Evolutionary conservation across 2,113 vertebrate genomes (phyloP).

Genomic region (Ranitomeya imitator): DNA sequence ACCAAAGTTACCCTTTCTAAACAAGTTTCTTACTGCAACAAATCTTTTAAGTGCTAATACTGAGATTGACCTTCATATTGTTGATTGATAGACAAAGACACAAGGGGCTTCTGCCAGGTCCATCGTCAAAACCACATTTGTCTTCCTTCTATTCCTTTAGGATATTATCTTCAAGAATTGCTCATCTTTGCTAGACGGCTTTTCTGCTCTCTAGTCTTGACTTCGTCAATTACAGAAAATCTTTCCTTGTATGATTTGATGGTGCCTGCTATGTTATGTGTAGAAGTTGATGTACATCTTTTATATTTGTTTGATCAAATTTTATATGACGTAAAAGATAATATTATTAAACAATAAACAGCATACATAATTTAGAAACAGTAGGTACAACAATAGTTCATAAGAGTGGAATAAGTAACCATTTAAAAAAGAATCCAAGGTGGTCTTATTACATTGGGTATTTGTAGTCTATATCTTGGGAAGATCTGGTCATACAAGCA

Average conservation of each 20-base stretch:
- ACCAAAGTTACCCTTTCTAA: conserved; percentile 21
- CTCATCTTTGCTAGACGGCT: conserved; percentile 42
- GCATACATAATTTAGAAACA: too few relatives aligned
- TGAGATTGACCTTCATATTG: conserved; percentile 34
- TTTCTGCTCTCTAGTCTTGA: conserved; percentile 24
- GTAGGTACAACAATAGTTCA: too few relatives aligned
- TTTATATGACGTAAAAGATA: not conserved
- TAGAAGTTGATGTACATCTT: not conserved
- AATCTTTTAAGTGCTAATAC: conserved; percentile 38
- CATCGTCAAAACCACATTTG: conserved; percentile 26
- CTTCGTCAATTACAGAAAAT: conserved; percentile 33
- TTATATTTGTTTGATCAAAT: not conserved
- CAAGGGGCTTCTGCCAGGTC: conserved; percentile 13
- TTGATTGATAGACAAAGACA: conserved; percentile 44
- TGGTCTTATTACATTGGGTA: too few relatives aligned
- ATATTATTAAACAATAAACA: not conserved
- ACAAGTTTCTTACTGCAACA: conserved; percentile 34
- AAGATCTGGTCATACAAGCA: too few relatives aligned
- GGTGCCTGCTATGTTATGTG: not conserved
- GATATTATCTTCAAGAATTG: conserved; percentile 47
- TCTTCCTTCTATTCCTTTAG: conserved; percentile 38
- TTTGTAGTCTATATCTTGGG: too few relatives aligned
- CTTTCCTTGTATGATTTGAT: conserved; percentile 12
- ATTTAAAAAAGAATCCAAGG: too few relatives aligned
- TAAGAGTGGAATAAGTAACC: too few relatives aligned